Percentiles rank a stretch among this genome's conserved stretches.
Conservation (phyloP, 2,113 vertebrate genomes). For the Eleginops maclovinus region DNA sequence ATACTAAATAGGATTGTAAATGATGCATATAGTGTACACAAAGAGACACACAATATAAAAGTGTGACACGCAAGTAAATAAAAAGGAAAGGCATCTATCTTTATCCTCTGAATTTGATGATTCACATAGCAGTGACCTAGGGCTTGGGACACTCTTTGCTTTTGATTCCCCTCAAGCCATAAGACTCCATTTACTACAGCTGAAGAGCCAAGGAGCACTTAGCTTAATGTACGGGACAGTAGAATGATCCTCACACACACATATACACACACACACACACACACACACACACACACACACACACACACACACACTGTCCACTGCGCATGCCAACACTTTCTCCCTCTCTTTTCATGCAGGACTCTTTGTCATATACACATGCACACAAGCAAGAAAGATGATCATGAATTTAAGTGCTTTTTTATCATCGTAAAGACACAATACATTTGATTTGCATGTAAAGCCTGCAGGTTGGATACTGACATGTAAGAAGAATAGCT, state of each 20-base stretch:
- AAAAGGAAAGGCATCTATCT: constrained; percentile 51
- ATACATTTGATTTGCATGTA: background rate
- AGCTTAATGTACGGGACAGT: constrained; percentile 83
- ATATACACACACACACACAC: constrained; percentile 29
- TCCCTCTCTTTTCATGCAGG: constrained; percentile 1
- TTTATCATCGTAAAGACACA: constrained; percentile 16
- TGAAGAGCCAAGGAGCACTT: constrained; percentile 84
- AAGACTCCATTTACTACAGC: constrained; percentile 79
- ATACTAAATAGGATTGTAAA: constrained; percentile 33
- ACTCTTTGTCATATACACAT: constrained; percentile 25
- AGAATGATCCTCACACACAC: constrained; percentile 55
- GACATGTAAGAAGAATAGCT: background rate
- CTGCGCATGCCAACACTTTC: constrained; percentile 14
- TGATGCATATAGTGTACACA: constrained; percentile 31
- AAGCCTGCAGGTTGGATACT: background rate
- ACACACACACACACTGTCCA: constrained; percentile 34
- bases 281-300: constrained; percentile 32
- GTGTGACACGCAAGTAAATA: constrained; percentile 5
- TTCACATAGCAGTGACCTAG: constrained; percentile 74
- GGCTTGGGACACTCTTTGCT: constrained; percentile 66
- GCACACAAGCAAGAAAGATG: constrained; percentile 21
- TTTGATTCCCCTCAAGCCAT: constrained; percentile 69
- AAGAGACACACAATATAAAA: constrained; percentile 27
- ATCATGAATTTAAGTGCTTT: constrained; percentile 4
- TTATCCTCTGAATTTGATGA: constrained; percentile 73